These are phyloP conservation scores for Montifringilla adamsi DNA, from an alignment of 2,113 vertebrate genomes.

Conservation along the genomic window DNA sequence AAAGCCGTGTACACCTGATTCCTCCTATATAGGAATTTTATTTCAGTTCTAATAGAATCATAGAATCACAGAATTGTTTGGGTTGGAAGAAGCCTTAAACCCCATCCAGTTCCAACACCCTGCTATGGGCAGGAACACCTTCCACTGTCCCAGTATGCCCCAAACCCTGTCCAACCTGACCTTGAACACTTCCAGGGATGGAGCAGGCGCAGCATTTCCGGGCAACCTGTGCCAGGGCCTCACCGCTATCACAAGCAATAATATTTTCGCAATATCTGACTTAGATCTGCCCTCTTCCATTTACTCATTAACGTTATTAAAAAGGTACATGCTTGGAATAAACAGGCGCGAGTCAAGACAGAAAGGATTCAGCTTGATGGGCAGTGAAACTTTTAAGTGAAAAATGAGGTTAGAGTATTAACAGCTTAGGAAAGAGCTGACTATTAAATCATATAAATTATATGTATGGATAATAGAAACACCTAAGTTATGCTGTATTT, in stretches of 20 bases:
- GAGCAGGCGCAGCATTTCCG: not conserved
- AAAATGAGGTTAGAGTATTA: not conserved
- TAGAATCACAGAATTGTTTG: not conserved
- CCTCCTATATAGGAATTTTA: not conserved
- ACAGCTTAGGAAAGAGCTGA: not conserved
- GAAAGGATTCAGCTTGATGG: not conserved
- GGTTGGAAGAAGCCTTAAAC: not conserved
- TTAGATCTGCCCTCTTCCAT: not conserved
- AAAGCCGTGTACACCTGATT: not conserved
- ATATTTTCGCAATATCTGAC: not conserved
- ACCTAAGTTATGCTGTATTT: not conserved
- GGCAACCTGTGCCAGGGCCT: not conserved
- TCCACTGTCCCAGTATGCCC: not conserved
- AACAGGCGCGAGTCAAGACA: not conserved
- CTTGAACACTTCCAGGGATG: not conserved
- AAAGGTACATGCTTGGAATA: not conserved
- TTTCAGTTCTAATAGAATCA: not conserved
- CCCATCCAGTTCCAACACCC: not conserved
- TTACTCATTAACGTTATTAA: not conserved
- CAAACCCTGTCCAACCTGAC: fast-evolving
- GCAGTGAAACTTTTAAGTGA: not conserved
- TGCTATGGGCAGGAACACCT: not conserved
- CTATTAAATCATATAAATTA: not conserved
- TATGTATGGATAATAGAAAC: not conserved
- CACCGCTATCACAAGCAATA: not conserved